Conservation (phyloP, 2,888 invertebrate genomes). For the Cotesia congregata region DNA sequence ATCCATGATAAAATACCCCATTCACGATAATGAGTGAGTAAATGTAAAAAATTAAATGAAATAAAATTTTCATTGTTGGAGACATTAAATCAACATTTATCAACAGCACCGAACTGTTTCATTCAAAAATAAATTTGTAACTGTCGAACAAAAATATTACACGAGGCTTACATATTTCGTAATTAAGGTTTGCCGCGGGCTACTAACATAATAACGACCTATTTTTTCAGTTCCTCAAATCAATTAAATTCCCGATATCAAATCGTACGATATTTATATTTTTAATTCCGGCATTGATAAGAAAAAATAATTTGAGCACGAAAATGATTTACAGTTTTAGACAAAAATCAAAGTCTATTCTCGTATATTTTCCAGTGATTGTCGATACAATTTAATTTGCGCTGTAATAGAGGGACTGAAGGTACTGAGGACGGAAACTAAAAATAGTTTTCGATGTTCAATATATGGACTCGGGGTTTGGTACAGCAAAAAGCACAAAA, state of each 20-base stretch:
- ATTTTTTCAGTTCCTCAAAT: too few species aligned
- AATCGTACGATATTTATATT: too few species aligned
- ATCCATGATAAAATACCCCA: neutral
- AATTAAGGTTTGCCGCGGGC: too few species aligned
- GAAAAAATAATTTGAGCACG: too few species aligned
- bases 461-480: neutral
- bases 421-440: neutral
- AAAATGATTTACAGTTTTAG: too few species aligned
- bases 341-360: neutral
- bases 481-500: neutral
- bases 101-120: neutral
- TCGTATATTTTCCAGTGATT: slow-evolving; percentile 24
- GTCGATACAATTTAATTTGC: slow-evolving; percentile 19
- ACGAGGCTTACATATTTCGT: too few species aligned
- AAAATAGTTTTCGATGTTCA: slow-evolving; percentile 10
- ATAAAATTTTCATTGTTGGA: too few species aligned
- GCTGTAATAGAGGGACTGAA: neutral
- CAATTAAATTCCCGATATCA: too few species aligned
- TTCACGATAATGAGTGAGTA: neutral
- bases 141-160: neutral
- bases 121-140: neutral
- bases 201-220: too few species aligned
- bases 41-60: neutral
- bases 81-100: too few species aligned
- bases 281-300: too few species aligned